These are phyloP conservation scores for Aurelia aurita DNA, from an alignment of 30 jellyfish, hydroid and myxozoan species.

Conservation along the genomic window DNA sequence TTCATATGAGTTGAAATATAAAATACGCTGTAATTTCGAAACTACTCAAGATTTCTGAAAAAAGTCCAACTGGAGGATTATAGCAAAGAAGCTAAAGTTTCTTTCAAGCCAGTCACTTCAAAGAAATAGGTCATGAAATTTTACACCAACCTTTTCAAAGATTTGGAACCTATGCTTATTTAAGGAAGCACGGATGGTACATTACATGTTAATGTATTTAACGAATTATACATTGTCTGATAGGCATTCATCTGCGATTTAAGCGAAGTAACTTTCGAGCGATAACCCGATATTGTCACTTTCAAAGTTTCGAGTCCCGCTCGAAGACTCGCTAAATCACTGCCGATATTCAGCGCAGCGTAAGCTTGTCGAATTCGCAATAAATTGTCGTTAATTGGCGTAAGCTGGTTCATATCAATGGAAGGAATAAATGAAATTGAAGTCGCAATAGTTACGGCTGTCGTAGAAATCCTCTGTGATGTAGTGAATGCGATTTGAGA, in stretches of 20 bases:
- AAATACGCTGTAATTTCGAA: too few relatives aligned
- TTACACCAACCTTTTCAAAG: too few relatives aligned
- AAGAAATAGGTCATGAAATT: too few relatives aligned
- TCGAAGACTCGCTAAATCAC: slow-evolving; percentile 49
- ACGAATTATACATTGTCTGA: slow-evolving; percentile 21
- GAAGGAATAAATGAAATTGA: slow-evolving; percentile 32
- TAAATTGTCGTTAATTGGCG: slow-evolving; percentile 53
- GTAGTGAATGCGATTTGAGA: slow-evolving; percentile 45
- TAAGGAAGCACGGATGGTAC: slow-evolving; percentile 60
- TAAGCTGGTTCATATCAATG: slow-evolving; percentile 32
- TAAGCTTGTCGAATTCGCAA: slow-evolving; percentile 42
- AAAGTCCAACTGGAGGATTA: too few relatives aligned
- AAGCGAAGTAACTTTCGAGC: slow-evolving; percentile 32
- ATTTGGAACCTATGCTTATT: background rate
- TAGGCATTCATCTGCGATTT: slow-evolving; percentile 27
- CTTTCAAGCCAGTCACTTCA: too few relatives aligned
- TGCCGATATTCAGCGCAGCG: slow-evolving; percentile 45
- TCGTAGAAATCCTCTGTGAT: slow-evolving; percentile 13
- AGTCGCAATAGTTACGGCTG: slow-evolving; percentile 10
- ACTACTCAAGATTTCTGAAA: too few relatives aligned
- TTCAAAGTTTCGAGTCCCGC: slow-evolving; percentile 23
- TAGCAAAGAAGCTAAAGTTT: too few relatives aligned
- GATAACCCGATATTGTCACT: slow-evolving; percentile 9
- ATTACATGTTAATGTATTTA: slow-evolving; percentile 28
- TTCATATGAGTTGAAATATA: too few relatives aligned